A percentile compares a stretch with the other conserved stretches of the same genome.
These are phyloP conservation scores for Chaenodraco wilsoni DNA, from an alignment of 2,797 vertebrate species.

Conservation along the genomic window DNA sequence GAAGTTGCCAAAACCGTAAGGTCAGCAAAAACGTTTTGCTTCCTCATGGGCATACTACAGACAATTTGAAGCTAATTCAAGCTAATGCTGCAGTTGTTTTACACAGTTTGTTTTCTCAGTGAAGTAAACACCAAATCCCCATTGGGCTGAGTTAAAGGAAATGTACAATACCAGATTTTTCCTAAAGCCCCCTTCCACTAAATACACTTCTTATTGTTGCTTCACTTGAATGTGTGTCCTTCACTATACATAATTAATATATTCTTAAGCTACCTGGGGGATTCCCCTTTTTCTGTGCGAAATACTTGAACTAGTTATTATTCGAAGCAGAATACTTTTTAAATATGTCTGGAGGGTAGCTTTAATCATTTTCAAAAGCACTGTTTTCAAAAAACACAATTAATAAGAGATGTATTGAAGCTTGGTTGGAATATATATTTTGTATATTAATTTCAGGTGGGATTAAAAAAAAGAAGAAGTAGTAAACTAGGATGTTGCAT, in stretches of 20 bases:
- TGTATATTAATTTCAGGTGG: background rate
- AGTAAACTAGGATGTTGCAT: background rate
- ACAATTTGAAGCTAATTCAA: background rate
- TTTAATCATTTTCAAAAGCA: background rate
- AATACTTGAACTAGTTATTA: background rate
- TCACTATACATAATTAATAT: background rate
- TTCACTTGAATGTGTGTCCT: background rate
- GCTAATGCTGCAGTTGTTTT: no score
- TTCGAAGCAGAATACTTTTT: background rate
- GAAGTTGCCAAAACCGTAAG: constrained; percentile 1
- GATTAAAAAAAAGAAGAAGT: background rate
- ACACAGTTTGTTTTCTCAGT: background rate
- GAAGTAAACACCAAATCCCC: background rate
- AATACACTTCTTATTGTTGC: background rate
- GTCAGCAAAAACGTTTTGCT: background rate
- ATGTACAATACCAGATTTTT: background rate
- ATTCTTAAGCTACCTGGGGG: background rate
- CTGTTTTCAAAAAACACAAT: background rate
- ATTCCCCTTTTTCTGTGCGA: background rate
- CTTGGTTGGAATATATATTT: background rate
- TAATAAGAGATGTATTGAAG: no score
- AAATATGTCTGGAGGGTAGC: background rate
- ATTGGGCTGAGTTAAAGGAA: background rate
- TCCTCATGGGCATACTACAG: background rate
- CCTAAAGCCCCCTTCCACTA: background rate